A percentile compares a stretch with the other conserved stretches of the same genome.
These are phyloP conservation scores for Takifugu bimaculatus DNA, from an alignment of 2,113 vertebrate species.

Conservation along the genomic window DNA sequence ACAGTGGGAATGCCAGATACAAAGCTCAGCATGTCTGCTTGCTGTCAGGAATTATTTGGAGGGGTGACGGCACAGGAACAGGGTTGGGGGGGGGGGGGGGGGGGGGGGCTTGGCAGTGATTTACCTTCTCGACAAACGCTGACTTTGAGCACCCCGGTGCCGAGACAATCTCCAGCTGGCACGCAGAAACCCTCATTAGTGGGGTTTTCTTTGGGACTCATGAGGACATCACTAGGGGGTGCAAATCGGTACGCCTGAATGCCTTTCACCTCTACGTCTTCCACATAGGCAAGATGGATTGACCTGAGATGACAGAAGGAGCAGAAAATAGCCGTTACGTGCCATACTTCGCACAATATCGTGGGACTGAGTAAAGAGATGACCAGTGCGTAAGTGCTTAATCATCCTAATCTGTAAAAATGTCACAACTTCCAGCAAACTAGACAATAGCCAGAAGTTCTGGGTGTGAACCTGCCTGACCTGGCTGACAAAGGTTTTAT, in stretches of 20 bases:
- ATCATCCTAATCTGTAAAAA: too few species aligned
- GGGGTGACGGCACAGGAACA: slow-evolving; percentile 10
- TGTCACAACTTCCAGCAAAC: slow-evolving; percentile 1
- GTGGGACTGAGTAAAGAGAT: background rate
- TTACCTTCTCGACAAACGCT: slow-evolving; percentile 87
- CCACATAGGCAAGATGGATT: slow-evolving; percentile 85
- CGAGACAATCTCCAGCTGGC: slow-evolving; percentile 85
- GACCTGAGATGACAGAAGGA: slow-evolving; percentile 72
- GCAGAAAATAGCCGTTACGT: too few species aligned
- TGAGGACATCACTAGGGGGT: slow-evolving; percentile 82
- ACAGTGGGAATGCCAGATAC: slow-evolving; percentile 37
- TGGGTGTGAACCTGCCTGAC: background rate
- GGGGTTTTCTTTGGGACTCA: slow-evolving; percentile 80
- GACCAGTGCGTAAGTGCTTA: background rate
- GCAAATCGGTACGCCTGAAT: slow-evolving; percentile 86
- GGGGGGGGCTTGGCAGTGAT: background rate
- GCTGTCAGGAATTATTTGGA: slow-evolving; percentile 13
- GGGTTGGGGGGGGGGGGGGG: background rate
- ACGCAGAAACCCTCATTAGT: slow-evolving; percentile 91
- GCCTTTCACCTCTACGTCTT: slow-evolving; percentile 80
- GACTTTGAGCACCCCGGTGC: slow-evolving; percentile 89
- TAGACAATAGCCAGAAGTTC: background rate
- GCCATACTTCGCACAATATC: background rate
- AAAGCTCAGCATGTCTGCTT: background rate
- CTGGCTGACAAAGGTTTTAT: slow-evolving; percentile 35